Base-by-base conservation (phyloP, 2,113 vertebrate genomes). In the Varanus komodoensis region DNA sequence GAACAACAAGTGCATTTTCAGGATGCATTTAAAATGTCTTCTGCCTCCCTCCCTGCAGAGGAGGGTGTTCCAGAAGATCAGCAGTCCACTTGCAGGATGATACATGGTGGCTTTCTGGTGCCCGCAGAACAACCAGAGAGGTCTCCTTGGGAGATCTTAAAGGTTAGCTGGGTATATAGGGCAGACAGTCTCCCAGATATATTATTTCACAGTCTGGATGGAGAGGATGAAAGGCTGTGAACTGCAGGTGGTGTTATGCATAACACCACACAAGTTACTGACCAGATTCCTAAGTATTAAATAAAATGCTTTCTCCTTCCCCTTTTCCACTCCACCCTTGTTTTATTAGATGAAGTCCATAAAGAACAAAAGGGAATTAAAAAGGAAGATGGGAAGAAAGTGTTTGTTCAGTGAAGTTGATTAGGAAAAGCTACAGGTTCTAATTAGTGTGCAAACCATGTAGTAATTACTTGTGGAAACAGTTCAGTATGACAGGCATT, bases 401-500 rank as follows among this genome's bases (percentile, higher is more conserved):
- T 80, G 15, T 2, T 0, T 0, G 84, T 34, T 73, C 0, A 2
- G 48, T 74, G 48, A 61, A 92, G 44, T 80, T 89, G 88, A 92
- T 89, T 86, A 87, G 91, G 90, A 96, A 92, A 91, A 86, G 90
- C 89, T 93, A 93, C 93, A 92, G 89, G 84, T 87, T 92, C 93
- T 94, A 89, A 92, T 94, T 91, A 94, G 91, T 71, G 91, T 73
- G 79, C 90, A 88, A 61, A 11, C 3, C 44, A 34, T 84, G 91
- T 69, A 68, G 68, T 93, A 92, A 93, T 95, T 90, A 89, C 84
- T 88, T n/a, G 78, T 77, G 91, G 90, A 95, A 92, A 90, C 87
- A 44, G 85, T 6, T 1, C 74, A 57, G 89, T 74, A 92, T 84
- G 88, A 80, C 85, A 94, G 87, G 84, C 84, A 91, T 95, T 90